Evolutionary conservation across 2,113 vertebrate species (phyloP).

Genomic region (Fukomys damarensis): DNA sequence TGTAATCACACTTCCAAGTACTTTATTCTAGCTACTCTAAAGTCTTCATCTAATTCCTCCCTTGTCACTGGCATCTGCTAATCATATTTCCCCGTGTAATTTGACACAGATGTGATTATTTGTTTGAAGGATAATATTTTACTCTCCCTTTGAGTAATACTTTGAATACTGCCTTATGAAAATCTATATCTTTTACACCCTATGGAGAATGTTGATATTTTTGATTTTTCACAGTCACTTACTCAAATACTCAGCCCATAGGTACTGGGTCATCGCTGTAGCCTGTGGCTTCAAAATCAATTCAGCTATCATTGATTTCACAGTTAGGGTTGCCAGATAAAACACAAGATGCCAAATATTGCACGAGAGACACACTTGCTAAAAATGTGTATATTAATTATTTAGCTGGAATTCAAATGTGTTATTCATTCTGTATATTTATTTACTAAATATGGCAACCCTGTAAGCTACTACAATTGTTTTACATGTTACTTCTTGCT

Average conservation of each 20-base stretch:
- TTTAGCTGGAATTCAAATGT: constrained; percentile 17
- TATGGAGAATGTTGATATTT: background rate
- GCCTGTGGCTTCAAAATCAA: background rate
- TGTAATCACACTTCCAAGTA: background rate
- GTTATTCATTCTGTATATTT: background rate
- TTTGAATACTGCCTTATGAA: background rate
- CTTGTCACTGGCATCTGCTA: background rate
- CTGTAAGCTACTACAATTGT: background rate
- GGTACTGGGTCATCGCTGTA: background rate
- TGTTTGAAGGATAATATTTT: background rate
- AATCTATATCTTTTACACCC: background rate
- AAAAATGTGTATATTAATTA: background rate
- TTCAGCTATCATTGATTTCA: background rate
- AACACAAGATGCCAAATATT: background rate
- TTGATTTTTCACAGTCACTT: background rate
- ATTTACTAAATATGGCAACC: background rate
- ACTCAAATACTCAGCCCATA: background rate
- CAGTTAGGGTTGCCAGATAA: background rate
- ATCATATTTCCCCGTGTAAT: background rate
- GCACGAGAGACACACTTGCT: background rate
- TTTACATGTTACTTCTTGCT: background rate
- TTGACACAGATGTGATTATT: background rate
- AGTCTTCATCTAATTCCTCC: background rate
- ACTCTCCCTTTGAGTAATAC: background rate
- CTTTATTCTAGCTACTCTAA: background rate